Evolutionary conservation across 2,797 vertebrate genomes (phyloP), one percentile per base, ranked within the genome.

Genomic region (Lithobates pipiens): DNA sequence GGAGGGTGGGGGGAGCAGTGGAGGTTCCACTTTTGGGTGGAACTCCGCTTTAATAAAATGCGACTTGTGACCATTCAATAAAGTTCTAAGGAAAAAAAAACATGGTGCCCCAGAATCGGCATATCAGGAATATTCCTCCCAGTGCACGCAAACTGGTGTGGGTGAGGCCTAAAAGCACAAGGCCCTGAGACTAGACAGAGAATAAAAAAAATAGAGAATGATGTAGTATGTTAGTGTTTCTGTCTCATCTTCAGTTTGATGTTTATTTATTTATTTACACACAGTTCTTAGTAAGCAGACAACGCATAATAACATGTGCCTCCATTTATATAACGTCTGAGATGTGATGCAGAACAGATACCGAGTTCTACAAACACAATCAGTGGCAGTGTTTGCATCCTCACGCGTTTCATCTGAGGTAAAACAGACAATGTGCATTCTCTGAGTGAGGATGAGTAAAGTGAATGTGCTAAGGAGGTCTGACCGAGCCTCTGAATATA

Each of bases 291-390:
- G 50, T 42, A 73, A 18, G 32, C 69, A 73, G 69, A 81, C 46
- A 34, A 6, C 1, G 32, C 15, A 63, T n/a, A 39, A 27, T 36
- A 80, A 18, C 21, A 50, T 80, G 46, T 10, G n/a, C 79, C 50
- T 72, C 46, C 44, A 7, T 70, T 36, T 80, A 46, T 71, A 72
- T 18, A 81, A 70, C 73, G 79, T 25, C 2, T 81, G 68, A 32
- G 57, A 34, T 29, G 34, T 73, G 80, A 82, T 9, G 10, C n/a
- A 74, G 70, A 73, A 82, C 80, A 73, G 80, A 73, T 32, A 39
- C 23, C 39, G 9, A 32, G 8, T 72, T 39, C 42, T 25, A 32
- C 70, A 82, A 82, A 82, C 54, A 82, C 61, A 27, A 63, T 82
- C 36, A 63, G 70, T 73, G 80, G 70, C 80, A 63, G 54, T 69